A percentile compares a stretch with the other conserved stretches of the same genome.
phyloP scores from a whole-genome alignment of 2,113 vertebrate species.

The Syrrhaptes paradoxus region DNA sequence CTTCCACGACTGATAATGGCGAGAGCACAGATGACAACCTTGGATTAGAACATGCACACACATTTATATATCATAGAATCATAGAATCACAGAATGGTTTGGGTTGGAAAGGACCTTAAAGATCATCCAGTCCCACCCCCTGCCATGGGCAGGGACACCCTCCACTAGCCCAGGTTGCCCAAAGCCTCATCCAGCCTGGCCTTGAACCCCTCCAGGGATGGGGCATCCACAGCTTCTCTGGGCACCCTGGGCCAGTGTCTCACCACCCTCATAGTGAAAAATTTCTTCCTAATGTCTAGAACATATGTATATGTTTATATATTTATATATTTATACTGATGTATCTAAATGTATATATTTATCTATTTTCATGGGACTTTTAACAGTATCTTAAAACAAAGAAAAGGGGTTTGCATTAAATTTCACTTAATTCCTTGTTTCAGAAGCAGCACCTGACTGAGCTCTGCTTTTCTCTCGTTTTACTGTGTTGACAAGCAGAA shows the following conservation, averaged over 20 bases:
- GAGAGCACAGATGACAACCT: background rate
- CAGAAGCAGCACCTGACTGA: background rate
- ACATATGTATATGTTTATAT: fast-evolving
- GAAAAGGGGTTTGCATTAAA: background rate
- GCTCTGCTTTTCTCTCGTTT: background rate
- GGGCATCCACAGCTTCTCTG: no score
- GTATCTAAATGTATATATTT: background rate
- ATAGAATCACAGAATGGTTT: no score
- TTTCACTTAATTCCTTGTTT: background rate
- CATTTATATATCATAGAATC: fast-evolving
- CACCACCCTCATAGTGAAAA: no score
- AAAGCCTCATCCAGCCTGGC: no score
- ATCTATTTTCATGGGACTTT: background rate
- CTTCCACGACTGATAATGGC: background rate
- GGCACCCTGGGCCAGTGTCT: no score
- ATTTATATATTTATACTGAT: background rate
- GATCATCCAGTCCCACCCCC: no score
- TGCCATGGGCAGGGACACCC: no score
- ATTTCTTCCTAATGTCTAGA: no score
- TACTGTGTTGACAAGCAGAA: background rate
- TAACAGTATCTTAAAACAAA: background rate
- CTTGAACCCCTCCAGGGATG: no score
- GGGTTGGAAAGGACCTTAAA: no score
- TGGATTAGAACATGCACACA: background rate
- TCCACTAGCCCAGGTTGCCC: no score